Evolutionary conservation across 2,113 vertebrate species (phyloP).

Genomic region (Naja naja): DNA sequence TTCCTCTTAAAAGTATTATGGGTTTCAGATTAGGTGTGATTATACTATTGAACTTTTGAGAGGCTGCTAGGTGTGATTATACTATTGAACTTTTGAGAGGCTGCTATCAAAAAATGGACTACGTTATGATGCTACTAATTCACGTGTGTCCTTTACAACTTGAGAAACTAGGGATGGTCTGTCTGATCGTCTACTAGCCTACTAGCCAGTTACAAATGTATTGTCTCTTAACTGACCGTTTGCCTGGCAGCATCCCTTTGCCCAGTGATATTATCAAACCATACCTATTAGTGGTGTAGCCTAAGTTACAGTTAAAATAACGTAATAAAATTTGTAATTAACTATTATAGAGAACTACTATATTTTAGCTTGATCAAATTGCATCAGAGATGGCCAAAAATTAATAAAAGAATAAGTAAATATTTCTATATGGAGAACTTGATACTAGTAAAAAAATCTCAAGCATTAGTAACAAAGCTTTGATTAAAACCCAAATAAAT

Average conservation of each 20-base stretch:
- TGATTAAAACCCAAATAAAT: neutral
- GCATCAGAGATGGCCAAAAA: neutral
- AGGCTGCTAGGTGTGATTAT: neutral
- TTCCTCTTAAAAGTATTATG: neutral
- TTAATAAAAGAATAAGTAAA: neutral
- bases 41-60: too few species aligned
- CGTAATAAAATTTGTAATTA: neutral
- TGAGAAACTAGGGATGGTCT: neutral
- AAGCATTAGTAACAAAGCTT: neutral
- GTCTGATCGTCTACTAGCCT: too few species aligned
- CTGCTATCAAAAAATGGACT: too few species aligned
- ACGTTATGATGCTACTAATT: too few species aligned
- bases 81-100: too few species aligned
- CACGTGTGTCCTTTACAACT: neutral
- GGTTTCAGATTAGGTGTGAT: neutral
- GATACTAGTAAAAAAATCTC: neutral
- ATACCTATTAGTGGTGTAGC: neutral
- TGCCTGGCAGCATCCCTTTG: neutral
- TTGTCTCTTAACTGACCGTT: neutral
- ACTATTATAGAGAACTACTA: neutral
- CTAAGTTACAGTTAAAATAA: neutral
- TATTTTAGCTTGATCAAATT: neutral
- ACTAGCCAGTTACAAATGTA: neutral
- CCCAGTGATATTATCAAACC: neutral
- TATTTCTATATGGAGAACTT: neutral